Evolutionary conservation across 2,797 vertebrate species (phyloP).

Genomic region (Hoplostethus mediterraneus): DNA sequence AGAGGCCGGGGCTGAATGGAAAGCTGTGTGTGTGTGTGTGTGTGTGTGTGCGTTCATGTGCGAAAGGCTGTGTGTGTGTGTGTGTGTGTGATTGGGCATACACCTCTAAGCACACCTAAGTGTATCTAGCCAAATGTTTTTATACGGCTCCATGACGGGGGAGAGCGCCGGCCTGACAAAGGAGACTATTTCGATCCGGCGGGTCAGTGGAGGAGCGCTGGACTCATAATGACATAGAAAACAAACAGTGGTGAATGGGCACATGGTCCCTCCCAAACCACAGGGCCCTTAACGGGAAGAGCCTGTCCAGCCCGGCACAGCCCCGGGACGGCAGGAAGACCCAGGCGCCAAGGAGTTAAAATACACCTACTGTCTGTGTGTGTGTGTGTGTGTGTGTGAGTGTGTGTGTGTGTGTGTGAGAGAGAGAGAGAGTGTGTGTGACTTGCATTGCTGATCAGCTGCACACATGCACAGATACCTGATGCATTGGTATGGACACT

Average conservation of each 20-base stretch:
- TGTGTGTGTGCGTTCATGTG: constrained; percentile 21
- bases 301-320: constrained; percentile 72
- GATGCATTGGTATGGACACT: constrained; percentile 36
- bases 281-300: constrained; percentile 83
- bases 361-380: constrained; percentile 66
- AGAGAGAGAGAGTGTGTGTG: constrained; percentile 7
- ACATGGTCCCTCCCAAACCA: constrained; percentile 83
- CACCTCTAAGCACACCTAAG: constrained; percentile 74
- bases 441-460: constrained; percentile 17
- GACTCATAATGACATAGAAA: constrained; percentile 87
- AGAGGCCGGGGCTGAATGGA: constrained; percentile 66
- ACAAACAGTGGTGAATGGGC: constrained; percentile 86
- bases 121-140: constrained; percentile 81
- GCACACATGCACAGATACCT: constrained; percentile 33
- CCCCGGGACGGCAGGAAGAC: constrained; percentile 76
- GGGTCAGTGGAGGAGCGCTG: constrained; percentile 78
- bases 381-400: constrained; percentile 13
- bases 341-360: constrained; percentile 84
- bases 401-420: constrained; percentile 45
- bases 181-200: constrained; percentile 79
- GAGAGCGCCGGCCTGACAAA: constrained; percentile 76
- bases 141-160: constrained; percentile 77
- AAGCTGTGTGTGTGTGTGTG: constrained; percentile 67
- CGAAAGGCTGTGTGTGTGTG: neutral
- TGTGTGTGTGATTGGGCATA: constrained; percentile 65